Conservation (phyloP, 2,888 invertebrate genomes). For the Norana najaformis region DNA sequence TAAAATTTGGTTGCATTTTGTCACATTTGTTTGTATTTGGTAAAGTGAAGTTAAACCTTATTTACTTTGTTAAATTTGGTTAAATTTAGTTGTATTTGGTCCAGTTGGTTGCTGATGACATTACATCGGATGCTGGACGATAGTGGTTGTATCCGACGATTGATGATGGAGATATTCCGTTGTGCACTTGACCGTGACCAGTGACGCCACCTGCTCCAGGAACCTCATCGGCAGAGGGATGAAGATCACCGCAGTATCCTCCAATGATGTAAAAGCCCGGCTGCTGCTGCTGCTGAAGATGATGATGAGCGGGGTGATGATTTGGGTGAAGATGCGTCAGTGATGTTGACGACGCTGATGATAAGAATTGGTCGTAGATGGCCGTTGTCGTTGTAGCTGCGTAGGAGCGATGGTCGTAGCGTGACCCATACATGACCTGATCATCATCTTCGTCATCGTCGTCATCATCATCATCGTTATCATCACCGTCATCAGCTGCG, state of each 20-base stretch:
- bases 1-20: too few species aligned
- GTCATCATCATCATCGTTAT: constrained; percentile 1
- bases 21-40: too few species aligned
- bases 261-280: constrained; percentile 7
- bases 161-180: constrained; percentile 13
- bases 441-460: neutral
- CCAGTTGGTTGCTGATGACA: neutral
- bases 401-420: neutral
- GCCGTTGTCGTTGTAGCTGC: neutral
- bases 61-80: neutral
- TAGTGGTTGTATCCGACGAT: constrained; percentile 1
- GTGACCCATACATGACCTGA: neutral
- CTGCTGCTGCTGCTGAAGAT: neutral
- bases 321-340: constrained; percentile 16
- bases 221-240: neutral
- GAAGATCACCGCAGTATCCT: neutral
- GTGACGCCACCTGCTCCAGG: constrained; percentile 13
- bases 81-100: neutral
- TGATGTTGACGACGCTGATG: neutral
- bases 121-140: constrained; percentile 1
- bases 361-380: neutral
- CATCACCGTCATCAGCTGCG: neutral
- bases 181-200: constrained; percentile 7
- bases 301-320: neutral
- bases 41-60: too few species aligned